Base-by-base conservation (phyloP, 2,797 vertebrate species). In the Paedocypris micromegethes region DNA sequence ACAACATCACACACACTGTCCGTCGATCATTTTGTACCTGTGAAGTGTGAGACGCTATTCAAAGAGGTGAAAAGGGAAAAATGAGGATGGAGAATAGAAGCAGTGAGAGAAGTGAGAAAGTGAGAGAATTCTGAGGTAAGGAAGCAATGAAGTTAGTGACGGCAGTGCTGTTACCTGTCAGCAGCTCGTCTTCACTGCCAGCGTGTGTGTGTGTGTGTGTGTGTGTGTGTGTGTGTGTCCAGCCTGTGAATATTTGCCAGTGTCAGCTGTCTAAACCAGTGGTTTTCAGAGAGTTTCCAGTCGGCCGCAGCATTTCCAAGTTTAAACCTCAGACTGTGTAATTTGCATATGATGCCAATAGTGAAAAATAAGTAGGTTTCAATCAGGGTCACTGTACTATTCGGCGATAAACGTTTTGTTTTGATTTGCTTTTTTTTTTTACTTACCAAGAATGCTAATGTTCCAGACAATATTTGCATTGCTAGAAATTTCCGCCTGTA, bases 121-220 rank as follows among this genome's bases (percentile, higher is more conserved):
- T 43, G 49, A 70, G 63, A 67, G 59, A 70, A 71, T 73, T 61
- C 23, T 78, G 70, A 78, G 76, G 76, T 73, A 70, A 75, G 67
- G 68, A 73, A 66, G 70, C 76, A 77, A 72, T 75, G 72, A 78
- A 73, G 73, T 73, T 70, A 64, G 73, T 78, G 73, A 73, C 77
- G 71, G 77, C 6, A 73, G 68, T 69, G 71, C 77, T 78, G 73
- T 78, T 73, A 78, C 71, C 77, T 73, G 77, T 75, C 77, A 78
- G 61, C 77, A 73, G 70, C 77, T 75, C 75, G 77, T 78, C 77
- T 78, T 64, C 9, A 47, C 73, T 78, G 73, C 72, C 77, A 78
- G 73, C 72, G 61, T 54, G 49, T 66, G 67, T 72, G 63, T 70
- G 58, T 66, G 52, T 60, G 38, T 72, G 63, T 55, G 57, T 62